Evolutionary conservation across 2,113 vertebrate species (phyloP).

Genomic region (Pygoscelis antarcticus): DNA sequence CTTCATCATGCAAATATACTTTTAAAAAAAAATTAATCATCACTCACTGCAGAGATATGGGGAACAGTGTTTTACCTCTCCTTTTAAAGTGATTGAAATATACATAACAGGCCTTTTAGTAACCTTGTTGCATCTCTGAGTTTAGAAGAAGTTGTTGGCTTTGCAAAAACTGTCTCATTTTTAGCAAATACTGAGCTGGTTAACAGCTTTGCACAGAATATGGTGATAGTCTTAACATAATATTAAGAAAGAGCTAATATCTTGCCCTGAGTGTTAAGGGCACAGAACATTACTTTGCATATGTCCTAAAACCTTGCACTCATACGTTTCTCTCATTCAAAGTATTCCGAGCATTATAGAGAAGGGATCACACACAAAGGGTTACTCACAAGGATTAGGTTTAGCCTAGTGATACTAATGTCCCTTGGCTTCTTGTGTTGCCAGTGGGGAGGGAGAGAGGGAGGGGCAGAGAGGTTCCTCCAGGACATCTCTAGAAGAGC

Average conservation of each 20-base stretch:
- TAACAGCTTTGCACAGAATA: background rate
- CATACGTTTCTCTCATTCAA: background rate
- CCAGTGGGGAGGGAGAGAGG: background rate
- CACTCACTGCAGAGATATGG: background rate
- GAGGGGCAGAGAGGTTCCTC: background rate
- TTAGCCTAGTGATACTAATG: background rate
- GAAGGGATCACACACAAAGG: background rate
- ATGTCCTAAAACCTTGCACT: background rate
- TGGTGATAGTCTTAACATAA: background rate
- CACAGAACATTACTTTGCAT: background rate
- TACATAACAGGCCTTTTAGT: background rate
- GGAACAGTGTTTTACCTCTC: background rate
- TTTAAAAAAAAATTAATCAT: background rate
- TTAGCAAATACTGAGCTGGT: background rate
- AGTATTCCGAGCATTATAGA: background rate
- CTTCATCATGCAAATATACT: rapidly evolving
- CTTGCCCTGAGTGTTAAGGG: background rate
- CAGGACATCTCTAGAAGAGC: background rate
- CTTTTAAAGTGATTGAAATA: background rate
- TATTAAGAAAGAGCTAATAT: background rate
- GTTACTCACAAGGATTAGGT: background rate
- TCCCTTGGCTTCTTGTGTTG: background rate
- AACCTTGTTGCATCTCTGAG: background rate
- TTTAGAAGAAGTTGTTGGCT: background rate
- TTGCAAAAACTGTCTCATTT: background rate